A percentile compares a stretch with the other conserved stretches of the same genome.
Conservation (phyloP, 2,113 vertebrate species). For the Myiozetetes cayanensis region DNA sequence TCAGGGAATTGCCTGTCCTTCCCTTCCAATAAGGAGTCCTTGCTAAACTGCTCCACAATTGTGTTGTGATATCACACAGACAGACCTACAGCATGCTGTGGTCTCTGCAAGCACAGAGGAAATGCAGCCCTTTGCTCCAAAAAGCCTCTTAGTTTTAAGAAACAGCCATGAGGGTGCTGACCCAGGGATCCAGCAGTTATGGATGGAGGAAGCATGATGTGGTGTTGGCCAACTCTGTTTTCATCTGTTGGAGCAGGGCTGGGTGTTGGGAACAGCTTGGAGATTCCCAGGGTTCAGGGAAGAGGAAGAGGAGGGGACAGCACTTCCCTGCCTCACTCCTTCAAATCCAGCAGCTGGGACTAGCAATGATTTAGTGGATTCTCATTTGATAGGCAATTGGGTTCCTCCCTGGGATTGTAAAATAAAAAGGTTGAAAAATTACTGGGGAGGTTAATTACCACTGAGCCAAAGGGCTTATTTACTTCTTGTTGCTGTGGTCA, state of each 20-base stretch:
- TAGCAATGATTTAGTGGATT: accelerated
- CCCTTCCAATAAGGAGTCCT: not conserved
- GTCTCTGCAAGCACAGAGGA: accelerated
- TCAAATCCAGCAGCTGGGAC: not conserved
- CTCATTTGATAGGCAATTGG: accelerated
- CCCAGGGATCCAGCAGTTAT: accelerated
- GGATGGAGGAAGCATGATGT: not conserved
- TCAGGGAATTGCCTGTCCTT: not conserved
- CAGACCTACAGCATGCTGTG: accelerated
- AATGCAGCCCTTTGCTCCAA: not conserved
- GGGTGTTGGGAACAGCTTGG: not conserved
- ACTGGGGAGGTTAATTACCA: not conserved
- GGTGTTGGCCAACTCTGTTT: accelerated
- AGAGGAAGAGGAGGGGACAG: not conserved
- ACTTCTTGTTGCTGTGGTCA: not conserved
- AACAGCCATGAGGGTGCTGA: not conserved
- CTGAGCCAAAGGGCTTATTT: not conserved
- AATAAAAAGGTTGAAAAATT: not conserved
- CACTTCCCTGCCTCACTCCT: accelerated
- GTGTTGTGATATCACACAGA: accelerated
- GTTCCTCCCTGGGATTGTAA: not conserved
- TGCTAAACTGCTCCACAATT: not conserved
- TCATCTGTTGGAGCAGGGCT: not conserved
- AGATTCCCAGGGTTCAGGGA: not conserved
- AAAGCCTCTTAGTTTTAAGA: not conserved